Conservation (phyloP, 2,888 invertebrate genomes). For the Cephus runcator region DNA sequence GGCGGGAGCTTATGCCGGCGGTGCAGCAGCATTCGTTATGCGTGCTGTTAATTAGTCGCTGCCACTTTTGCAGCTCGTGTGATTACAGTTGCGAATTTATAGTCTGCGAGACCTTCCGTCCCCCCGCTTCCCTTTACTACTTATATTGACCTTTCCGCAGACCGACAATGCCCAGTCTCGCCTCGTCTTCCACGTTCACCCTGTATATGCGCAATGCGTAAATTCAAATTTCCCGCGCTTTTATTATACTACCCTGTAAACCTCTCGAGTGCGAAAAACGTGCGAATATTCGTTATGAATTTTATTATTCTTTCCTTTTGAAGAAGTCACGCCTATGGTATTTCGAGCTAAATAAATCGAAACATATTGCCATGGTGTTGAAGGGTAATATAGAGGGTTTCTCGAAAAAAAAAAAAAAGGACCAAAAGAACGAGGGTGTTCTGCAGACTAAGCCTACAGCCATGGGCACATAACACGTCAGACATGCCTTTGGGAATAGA, state of each 20-base stretch:
- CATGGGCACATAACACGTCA: slow-evolving; percentile 41
- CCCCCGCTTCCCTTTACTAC: background rate
- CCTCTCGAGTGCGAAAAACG: background rate
- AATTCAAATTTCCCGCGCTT: too few relatives aligned
- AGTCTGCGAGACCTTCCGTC: background rate
- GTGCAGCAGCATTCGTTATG: slow-evolving; percentile 30
- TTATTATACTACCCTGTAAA: background rate
- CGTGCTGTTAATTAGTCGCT: slow-evolving; percentile 47
- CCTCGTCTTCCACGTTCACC: background rate
- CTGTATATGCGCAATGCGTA: background rate
- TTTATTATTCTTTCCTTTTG: background rate
- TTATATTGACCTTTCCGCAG: background rate
- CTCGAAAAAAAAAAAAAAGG: background rate
- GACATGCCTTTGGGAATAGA: slow-evolving; percentile 50
- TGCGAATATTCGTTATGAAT: background rate
- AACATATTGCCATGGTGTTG: slow-evolving; percentile 38
- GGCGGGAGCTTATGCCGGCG: background rate
- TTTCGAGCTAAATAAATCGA: slow-evolving; percentile 32
- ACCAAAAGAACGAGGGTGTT: background rate
- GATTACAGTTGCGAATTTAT: slow-evolving; percentile 39
- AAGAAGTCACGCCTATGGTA: background rate
- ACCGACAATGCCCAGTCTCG: background rate
- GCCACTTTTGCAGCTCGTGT: slow-evolving; percentile 30
- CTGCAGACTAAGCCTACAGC: slow-evolving; percentile 8
- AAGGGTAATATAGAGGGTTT: slow-evolving; percentile 11